phyloP scores from a whole-genome alignment of 1,140 invertebrate genomes.

The Dendrolimus punctatus region DNA sequence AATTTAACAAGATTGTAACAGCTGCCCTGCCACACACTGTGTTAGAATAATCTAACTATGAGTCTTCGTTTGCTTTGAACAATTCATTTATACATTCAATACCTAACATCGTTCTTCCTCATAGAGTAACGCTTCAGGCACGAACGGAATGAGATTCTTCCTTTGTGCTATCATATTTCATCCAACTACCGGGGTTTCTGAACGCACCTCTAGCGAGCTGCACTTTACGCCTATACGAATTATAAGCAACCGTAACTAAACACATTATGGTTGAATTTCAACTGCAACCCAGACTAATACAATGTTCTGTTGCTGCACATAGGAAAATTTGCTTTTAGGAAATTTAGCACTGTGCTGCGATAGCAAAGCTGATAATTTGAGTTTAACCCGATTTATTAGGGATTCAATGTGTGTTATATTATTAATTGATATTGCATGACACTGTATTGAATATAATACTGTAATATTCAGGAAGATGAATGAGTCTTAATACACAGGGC shows the following conservation, averaged over 20 bases:
- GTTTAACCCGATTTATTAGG: constrained; percentile 43
- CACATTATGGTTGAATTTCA: constrained; percentile 30
- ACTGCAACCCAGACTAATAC: constrained; percentile 27
- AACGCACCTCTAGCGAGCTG: constrained; percentile 28
- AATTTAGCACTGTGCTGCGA: constrained; percentile 30
- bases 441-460: too few species aligned
- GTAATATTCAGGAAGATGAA: too few species aligned
- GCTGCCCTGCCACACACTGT: too few species aligned
- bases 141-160: constrained; percentile 48
- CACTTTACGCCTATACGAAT: constrained; percentile 9
- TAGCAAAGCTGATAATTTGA: constrained; percentile 47
- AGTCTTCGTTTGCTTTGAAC: constrained; percentile 16
- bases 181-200: constrained; percentile 32
- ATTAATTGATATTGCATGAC: too few species aligned
- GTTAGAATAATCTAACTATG: too few species aligned
- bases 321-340: constrained; percentile 47
- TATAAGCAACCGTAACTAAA: constrained; percentile 23
- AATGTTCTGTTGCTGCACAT: constrained; percentile 36
- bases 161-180: constrained; percentile 58
- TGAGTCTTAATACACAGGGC: too few species aligned
- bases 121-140: constrained; percentile 41
- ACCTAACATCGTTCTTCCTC: constrained; percentile 29
- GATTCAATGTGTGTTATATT: constrained; percentile 3
- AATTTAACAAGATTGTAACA: too few species aligned
- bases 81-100: constrained; percentile 31